Base-by-base conservation (phyloP, 1,140 invertebrate genomes). In the Eumaeus atala region DNA sequence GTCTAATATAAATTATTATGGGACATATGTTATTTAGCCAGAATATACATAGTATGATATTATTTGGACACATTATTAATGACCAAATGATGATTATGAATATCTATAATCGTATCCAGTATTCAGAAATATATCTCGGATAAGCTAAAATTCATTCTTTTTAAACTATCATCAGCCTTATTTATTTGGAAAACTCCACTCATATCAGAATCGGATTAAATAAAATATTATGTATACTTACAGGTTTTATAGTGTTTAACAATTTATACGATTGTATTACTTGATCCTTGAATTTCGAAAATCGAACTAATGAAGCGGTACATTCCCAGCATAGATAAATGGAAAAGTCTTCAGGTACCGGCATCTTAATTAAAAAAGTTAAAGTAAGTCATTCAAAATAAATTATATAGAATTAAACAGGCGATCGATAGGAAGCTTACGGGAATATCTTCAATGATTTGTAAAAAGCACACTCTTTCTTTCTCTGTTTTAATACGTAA, bases 241-340 rank as follows among this genome's bases (percentile, higher is more conserved):
- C 66, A 53, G 62, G 34, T 59, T 54, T 65, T n/a, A 60, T 35
- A 51, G 56, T 54, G 6, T 61, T 21, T 42, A 70, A 59, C 44
- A 58, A 8, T 16, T 50, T 57, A 18, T 60, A 62, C 0, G 59
- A 54, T 55, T 1, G 58, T 14, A 12, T 59, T 9, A 74, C 66
- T 68, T 69, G 63, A 48, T 16, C 48, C 66, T 74, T 56, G n/a
- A 77, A 80, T 37, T 62, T 72, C n/a, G 60, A 58, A 38, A 77
- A 73, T 8, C 60, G 61, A 0, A 52, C 12, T 0, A 78, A 40
- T 0, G 66, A 42, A 0, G 73, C 72, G 0, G 63, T 58, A 48
- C 77, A 81, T 58, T 78, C 77, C 64, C 71, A 81, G 37, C 77
- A 81, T 1, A 80, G 33, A 17, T 53, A 56, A 2, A 70, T 21